Percentiles rank a stretch among this genome's conserved stretches.
Conservation (phyloP, 2,113 vertebrate genomes). For the Edolisoma coerulescens region DNA sequence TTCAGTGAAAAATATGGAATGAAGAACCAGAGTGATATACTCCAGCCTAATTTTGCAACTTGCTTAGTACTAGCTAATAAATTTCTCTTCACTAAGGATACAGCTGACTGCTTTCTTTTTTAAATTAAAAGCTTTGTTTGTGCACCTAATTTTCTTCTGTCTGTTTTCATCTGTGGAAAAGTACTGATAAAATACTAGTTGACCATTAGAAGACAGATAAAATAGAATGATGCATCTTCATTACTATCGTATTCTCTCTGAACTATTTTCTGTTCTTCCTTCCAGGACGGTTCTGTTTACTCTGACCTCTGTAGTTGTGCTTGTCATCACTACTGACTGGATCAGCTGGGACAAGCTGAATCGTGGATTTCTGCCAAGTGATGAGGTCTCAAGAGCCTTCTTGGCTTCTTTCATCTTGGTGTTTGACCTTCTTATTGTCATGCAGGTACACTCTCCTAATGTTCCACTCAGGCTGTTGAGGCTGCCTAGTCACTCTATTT, state of each 20-base stretch:
- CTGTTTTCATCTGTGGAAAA: background rate
- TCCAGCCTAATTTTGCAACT: background rate
- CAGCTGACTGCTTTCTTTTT: background rate
- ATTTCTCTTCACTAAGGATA: background rate
- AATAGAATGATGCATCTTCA: background rate
- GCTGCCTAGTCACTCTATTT: background rate
- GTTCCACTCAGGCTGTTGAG: conserved; percentile 1
- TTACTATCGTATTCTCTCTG: background rate
- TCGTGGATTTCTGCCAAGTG: conserved; percentile 95
- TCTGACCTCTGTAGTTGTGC: conserved; percentile 92
- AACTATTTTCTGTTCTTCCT: conserved; percentile 12
- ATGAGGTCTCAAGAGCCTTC: conserved; percentile 96
- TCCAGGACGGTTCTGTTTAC: conserved; percentile 90
- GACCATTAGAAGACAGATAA: background rate
- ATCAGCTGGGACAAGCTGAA: conserved; percentile 99
- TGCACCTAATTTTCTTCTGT: background rate
- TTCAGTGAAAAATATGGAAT: background rate
- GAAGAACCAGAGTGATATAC: background rate
- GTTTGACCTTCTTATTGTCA: conserved; percentile 99
- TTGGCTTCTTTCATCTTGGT: conserved; percentile 98
- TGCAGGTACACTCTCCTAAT: conserved; percentile 86
- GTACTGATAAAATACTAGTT: background rate
- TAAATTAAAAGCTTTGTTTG: background rate
- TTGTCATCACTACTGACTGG: conserved; percentile 98
- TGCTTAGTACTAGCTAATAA: background rate